A percentile compares a stretch with the other conserved stretches of the same genome.
These are phyloP conservation scores for Daktulosphaira vitifoliae DNA, from an alignment of 1,140 invertebrate species.

Conservation along the genomic window DNA sequence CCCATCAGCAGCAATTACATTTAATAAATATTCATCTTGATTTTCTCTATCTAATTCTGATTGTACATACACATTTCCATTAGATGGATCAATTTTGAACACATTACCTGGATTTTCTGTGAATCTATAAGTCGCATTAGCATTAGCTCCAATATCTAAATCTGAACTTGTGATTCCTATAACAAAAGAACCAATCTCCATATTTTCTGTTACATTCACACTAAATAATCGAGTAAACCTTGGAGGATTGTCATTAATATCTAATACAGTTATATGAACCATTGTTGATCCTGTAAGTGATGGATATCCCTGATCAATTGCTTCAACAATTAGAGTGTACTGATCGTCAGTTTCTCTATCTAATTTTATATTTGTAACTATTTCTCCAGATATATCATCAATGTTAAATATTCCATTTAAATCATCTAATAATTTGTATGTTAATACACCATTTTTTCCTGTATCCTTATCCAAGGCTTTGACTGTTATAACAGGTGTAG, in stretches of 20 bases:
- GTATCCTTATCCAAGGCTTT: slow-evolving; percentile 78
- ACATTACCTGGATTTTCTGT: slow-evolving; percentile 79
- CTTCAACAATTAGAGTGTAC: slow-evolving; percentile 78
- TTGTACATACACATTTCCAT: slow-evolving; percentile 85
- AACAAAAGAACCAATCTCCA: slow-evolving; percentile 83
- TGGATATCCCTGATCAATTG: slow-evolving; percentile 75
- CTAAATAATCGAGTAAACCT: slow-evolving; percentile 85
- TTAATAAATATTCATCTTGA: slow-evolving; percentile 82
- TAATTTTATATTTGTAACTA: slow-evolving; percentile 70
- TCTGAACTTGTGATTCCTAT: slow-evolving; percentile 86
- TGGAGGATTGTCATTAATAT: slow-evolving; percentile 93
- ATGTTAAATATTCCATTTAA: slow-evolving; percentile 71
- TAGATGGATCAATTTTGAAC: slow-evolving; percentile 77
- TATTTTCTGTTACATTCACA: slow-evolving; percentile 92
- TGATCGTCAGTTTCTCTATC: slow-evolving; percentile 79
- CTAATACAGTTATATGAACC: slow-evolving; percentile 71
- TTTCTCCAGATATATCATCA: slow-evolving; percentile 69
- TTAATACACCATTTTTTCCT: slow-evolving; percentile 73
- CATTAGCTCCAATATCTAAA: slow-evolving; percentile 74
- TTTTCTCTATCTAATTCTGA: slow-evolving; percentile 74
- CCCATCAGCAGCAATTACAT: slow-evolving; percentile 77
- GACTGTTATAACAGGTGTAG: slow-evolving; percentile 65
- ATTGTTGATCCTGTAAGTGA: slow-evolving; percentile 73
- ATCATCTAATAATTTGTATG: slow-evolving; percentile 66
- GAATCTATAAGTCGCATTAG: slow-evolving; percentile 80